These are phyloP conservation scores for Apus apus DNA, from an alignment of 2,113 vertebrate species.

Conservation along the genomic window DNA sequence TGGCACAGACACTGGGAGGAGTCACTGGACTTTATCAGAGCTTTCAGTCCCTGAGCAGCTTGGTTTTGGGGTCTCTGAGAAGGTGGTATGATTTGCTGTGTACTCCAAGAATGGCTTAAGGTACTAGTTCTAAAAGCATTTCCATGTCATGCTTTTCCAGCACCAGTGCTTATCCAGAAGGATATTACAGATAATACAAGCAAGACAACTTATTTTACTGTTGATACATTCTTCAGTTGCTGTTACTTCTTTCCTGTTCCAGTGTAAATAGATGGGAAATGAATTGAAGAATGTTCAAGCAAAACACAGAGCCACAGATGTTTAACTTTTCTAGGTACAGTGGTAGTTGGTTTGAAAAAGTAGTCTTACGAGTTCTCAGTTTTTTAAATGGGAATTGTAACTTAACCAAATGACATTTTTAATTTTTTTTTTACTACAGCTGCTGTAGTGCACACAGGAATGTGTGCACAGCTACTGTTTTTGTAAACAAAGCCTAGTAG, in stretches of 20 bases:
- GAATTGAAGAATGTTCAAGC: background rate
- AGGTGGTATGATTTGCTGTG: background rate
- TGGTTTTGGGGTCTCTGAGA: background rate
- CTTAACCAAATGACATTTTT: constrained; percentile 53
- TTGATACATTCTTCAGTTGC: background rate
- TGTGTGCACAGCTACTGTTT: constrained; percentile 73
- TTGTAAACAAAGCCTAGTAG: constrained; percentile 71
- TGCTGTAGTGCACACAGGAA: constrained; percentile 45
- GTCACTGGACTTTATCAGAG: background rate
- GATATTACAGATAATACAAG: background rate
- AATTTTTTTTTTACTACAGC: constrained; percentile 48
- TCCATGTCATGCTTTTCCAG: fast-evolving
- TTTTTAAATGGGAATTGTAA: constrained; percentile 14
- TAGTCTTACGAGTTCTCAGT: background rate
- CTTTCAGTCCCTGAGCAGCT: background rate
- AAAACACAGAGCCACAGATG: background rate
- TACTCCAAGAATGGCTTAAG: fast-evolving
- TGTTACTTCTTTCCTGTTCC: background rate
- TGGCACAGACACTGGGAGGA: background rate
- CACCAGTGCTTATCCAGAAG: background rate
- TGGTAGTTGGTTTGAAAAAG: background rate
- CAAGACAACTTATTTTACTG: background rate
- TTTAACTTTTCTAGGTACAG: background rate
- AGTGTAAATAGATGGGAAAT: background rate
- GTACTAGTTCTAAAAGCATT: background rate